Percentiles rank a stretch among this genome's conserved stretches.
These are phyloP conservation scores for Dicranocentrus wangi DNA, from an alignment of 2,888 invertebrate species.

Conservation along the genomic window DNA sequence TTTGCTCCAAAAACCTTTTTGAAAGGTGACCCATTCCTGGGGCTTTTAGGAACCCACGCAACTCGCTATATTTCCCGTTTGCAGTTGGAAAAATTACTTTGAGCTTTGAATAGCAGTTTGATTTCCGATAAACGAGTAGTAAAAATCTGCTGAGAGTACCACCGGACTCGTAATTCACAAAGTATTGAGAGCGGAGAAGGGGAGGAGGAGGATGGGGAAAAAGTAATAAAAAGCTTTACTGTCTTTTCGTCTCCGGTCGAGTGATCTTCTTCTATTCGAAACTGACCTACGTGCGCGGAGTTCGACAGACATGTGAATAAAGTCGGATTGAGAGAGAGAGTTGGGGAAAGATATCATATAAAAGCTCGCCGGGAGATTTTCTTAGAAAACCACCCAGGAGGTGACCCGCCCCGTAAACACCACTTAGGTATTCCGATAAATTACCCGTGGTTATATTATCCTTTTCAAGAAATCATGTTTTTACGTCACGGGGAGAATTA, in stretches of 20 bases:
- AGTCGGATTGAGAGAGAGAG: no score
- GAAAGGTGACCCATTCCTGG: slow-evolving; percentile 1
- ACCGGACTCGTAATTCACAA: background rate
- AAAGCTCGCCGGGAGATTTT: no score
- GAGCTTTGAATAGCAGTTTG: background rate
- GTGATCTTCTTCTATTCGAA: slow-evolving; percentile 24
- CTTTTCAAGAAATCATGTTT: no score
- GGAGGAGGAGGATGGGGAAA: slow-evolving; percentile 8
- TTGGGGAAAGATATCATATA: no score
- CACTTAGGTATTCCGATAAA: background rate
- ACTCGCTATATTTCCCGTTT: no score
- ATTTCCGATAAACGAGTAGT: slow-evolving; percentile 12
- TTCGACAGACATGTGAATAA: slow-evolving; percentile 5
- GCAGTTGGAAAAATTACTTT: background rate
- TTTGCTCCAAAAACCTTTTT: slow-evolving; percentile 19
- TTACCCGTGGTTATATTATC: no score
- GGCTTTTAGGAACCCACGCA: slow-evolving; percentile 1
- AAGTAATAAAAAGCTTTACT: slow-evolving; percentile 35
- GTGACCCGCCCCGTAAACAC: no score
- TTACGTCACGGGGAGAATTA: no score
- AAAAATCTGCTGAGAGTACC: no score
- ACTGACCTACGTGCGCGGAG: slow-evolving; percentile 29
- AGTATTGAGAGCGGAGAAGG: background rate
- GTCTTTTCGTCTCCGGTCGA: slow-evolving; percentile 29
- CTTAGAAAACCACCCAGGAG: no score